A percentile compares a stretch with the other conserved stretches of the same genome.
Conservation (phyloP, 2,113 vertebrate species). For the Microtus oregoni region DNA sequence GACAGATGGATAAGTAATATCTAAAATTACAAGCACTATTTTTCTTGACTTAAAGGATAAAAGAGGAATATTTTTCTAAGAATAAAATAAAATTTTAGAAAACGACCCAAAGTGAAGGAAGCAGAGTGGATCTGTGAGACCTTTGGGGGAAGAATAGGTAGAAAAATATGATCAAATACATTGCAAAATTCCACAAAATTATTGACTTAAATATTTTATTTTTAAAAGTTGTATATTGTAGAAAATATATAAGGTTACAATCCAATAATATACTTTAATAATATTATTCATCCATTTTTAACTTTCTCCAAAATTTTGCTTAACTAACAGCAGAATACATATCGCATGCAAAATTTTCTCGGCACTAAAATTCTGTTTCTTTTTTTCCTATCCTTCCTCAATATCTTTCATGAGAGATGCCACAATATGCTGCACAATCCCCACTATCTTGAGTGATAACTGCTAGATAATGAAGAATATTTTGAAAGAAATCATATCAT, state of each 20-base stretch:
- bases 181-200: neutral
- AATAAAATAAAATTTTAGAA: neutral
- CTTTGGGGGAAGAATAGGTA: neutral
- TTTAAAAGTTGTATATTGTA: neutral
- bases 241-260: neutral
- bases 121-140: no score
- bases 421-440: neutral
- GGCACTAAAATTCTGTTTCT: neutral
- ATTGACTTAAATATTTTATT: neutral
- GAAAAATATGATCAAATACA: neutral
- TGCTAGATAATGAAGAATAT: neutral
- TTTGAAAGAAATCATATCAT: neutral
- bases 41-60: neutral
- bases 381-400: neutral
- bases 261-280: neutral
- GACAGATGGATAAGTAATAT: neutral
- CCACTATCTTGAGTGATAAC: neutral
- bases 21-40: neutral
- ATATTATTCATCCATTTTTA: neutral
- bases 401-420: neutral
- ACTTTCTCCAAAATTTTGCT: neutral
- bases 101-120: neutral
- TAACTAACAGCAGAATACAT: neutral
- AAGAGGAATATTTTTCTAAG: neutral
- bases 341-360: neutral